Evolutionary conservation across 2,113 vertebrate genomes (phyloP), one percentile per base, ranked within the genome.

Genomic region (Sphaerodactylus townsendi): DNA sequence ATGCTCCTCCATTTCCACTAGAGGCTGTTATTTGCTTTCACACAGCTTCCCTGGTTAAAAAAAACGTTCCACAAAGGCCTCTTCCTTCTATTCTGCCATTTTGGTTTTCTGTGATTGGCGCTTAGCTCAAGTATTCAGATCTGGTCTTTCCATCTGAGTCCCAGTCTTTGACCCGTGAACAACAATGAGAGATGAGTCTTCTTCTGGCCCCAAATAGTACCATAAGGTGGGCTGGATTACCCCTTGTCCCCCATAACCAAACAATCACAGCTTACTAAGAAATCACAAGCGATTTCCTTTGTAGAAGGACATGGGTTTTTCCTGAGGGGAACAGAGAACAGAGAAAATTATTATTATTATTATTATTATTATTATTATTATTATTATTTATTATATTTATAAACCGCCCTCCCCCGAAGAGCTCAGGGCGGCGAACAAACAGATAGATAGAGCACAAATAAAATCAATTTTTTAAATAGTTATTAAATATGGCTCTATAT

Each of bases 1-100:
- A 21, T 78, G 74, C 33, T 71, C 76, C 46, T 77, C 75, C 83
- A 84, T 79, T 48, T 71, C 23, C 62, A 56, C 50, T 70, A 77
- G 14, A 13, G 39, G 19, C 10, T 25, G 53, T n/a, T 13, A 10
- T 25, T 59, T 19, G 33, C 13, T 59, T 62, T 68, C 66, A 37
- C 66, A 37, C 66, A 69, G 23, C 7, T 44, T 41, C 65, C 65
- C 59, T n/a, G 5, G 10, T n/a, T n/a, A n/a, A n/a, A n/a, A 11
- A 35, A 50, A 17, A 77, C 9, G 13, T 74, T 62, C 64, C 28
- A 69, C n/a, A 3, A n/a, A n/a, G 59, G 35, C 3, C 15, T 30
- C 25, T n/a, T 37, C 50, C 64, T 76, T 59, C 3, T 69, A 69
- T 14, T 69, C 68, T 37, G 35, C 33, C 68, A 69, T 69, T 69